Evolutionary conservation across 2,113 vertebrate genomes (phyloP).

Genomic region (Alces alces): DNA sequence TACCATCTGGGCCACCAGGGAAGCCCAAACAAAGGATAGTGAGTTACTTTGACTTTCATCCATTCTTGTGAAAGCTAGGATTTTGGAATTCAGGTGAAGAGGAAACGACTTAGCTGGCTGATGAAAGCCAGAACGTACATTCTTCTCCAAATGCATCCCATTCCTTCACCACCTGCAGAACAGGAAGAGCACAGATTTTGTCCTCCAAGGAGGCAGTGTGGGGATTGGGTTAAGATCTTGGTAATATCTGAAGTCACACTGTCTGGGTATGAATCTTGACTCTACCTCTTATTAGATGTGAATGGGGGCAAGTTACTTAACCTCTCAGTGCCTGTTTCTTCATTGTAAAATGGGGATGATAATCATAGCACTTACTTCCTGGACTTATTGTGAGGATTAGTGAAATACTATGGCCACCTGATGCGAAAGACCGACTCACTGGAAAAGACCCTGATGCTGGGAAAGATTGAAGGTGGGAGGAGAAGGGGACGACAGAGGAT

Average conservation of each 20-base stretch:
- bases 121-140: not conserved
- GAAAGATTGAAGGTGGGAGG: not conserved
- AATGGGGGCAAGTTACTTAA: not conserved
- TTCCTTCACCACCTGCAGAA: not conserved
- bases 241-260: not conserved
- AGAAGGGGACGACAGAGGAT: not conserved
- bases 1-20: not conserved
- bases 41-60: not conserved
- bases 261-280: not conserved
- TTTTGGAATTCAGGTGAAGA: not conserved
- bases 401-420: not conserved
- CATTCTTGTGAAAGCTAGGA: not conserved
- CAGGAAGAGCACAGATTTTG: not conserved
- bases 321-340: not conserved
- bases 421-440: rapidly evolving
- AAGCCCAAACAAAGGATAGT: not conserved
- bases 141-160: not conserved
- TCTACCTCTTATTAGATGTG: not conserved
- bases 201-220: not conserved
- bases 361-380: not conserved
- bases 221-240: not conserved
- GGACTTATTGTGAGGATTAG: not conserved
- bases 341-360: not conserved
- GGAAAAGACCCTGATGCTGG: not conserved
- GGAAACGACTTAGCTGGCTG: not conserved